These are phyloP conservation scores for Hafferia zeledoni DNA, from an alignment of 2,797 vertebrate species.

Conservation along the genomic window DNA sequence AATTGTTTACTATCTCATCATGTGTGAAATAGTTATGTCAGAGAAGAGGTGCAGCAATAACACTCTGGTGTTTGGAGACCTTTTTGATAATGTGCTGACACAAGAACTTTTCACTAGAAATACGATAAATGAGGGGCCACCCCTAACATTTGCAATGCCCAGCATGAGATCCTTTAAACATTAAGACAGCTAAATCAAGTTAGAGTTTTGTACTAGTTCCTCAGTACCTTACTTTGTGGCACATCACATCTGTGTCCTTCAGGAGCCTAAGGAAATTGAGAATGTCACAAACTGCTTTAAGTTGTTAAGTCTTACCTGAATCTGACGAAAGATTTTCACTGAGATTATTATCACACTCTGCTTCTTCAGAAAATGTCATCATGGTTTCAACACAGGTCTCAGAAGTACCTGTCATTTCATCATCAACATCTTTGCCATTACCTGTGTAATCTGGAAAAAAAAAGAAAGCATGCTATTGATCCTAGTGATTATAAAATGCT, in stretches of 20 bases:
- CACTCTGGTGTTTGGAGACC: not conserved
- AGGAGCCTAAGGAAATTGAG: not conserved
- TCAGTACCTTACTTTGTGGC: not conserved
- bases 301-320: conserved; percentile 45
- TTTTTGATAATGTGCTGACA: not conserved
- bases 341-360: conserved; percentile 52
- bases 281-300: not conserved
- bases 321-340: not conserved
- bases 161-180: not conserved
- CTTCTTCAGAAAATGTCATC: conserved; percentile 62
- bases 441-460: not conserved
- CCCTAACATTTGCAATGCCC: not conserved
- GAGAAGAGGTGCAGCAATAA: not conserved
- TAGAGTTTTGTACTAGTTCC: not conserved
- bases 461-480: not conserved
- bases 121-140: not conserved
- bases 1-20: not conserved
- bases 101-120: not conserved
- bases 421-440: not conserved
- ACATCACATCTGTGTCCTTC: not conserved
- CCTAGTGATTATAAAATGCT: not conserved
- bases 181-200: not conserved
- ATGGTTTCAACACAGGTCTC: conserved; percentile 3
- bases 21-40: not conserved
- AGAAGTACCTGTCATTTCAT: not conserved